Evolutionary conservation across 2,888 invertebrate genomes (phyloP).

Genomic region (Chrysomela aeneicollis): DNA sequence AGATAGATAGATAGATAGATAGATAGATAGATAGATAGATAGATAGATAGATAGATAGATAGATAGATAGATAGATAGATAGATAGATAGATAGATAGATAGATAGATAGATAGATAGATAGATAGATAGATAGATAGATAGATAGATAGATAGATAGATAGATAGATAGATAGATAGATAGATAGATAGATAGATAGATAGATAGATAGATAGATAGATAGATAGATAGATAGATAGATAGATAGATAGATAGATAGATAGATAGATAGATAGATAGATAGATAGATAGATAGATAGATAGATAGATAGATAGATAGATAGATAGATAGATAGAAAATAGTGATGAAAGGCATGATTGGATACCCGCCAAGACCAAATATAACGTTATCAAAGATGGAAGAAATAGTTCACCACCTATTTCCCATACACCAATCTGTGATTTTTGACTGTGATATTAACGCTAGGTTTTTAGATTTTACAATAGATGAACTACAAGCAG

Average conservation of each 20-base stretch:
- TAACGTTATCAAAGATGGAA: too few species aligned
- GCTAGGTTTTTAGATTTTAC: too few species aligned
- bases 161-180: neutral
- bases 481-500: too few species aligned
- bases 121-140: neutral
- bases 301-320: neutral
- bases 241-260: neutral
- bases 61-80: neutral
- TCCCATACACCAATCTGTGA: too few species aligned
- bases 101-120: neutral
- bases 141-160: neutral
- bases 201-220: neutral
- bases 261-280: neutral
- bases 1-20: neutral
- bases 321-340: slow-evolving; percentile 1
- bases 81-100: neutral
- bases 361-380: too few species aligned
- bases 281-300: neutral
- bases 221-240: neutral
- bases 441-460: too few species aligned
- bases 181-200: neutral
- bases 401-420: too few species aligned
- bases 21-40: neutral
- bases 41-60: neutral
- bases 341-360: too few species aligned